Base-by-base conservation (phyloP, 1,140 invertebrate species). In the Solenopsis invicta region DNA sequence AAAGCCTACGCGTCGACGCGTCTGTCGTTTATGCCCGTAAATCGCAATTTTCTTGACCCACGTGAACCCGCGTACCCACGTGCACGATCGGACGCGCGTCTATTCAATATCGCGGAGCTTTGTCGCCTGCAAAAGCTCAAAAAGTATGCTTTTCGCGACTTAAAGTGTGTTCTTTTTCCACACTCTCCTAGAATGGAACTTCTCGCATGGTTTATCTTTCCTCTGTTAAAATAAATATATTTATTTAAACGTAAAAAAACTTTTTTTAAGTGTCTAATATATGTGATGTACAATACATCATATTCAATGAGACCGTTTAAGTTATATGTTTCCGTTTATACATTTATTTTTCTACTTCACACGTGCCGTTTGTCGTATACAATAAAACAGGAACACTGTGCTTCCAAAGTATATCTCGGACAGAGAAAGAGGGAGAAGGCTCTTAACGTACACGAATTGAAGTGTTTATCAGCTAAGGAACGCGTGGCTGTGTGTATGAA, bases 401-500 rank as follows among this genome's bases (percentile, higher is more conserved):
- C 5, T 21, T 0, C 29, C 3, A 56, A 45, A 71, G 16, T 48
- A 5, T 48, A 59, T 41, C 50, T 69, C 9, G 21, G 21, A 18
- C 24, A 18, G 12, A 62, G 54, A 56, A n/a, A 56, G 54, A 72
- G 21, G 34, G 16, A 48, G 12, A 18, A 21, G 67, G 0, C 24
- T 81, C n/a, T 74, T 29, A 37, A 29, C 66, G 37, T 71, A 75
- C 54, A 84, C 29, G 69, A 41, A 89, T 72, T 76, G 34, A 24
- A 89, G 69, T 74, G 75, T 59, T 84, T 69, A 69, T 74, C 81
- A 48, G 24, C 66, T 56, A 62, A 89, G 76, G 50, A 89, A 85
- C 87, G 87, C 88, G 88, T 89, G 88, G 88, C 71, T 87, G 54
- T 50, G 87, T 90, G 85, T 50, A 89, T 90, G 85, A 90, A 90